These are phyloP conservation scores for Leptodactylus fallax DNA, from an alignment of 2,797 vertebrate species.

Conservation along the genomic window DNA sequence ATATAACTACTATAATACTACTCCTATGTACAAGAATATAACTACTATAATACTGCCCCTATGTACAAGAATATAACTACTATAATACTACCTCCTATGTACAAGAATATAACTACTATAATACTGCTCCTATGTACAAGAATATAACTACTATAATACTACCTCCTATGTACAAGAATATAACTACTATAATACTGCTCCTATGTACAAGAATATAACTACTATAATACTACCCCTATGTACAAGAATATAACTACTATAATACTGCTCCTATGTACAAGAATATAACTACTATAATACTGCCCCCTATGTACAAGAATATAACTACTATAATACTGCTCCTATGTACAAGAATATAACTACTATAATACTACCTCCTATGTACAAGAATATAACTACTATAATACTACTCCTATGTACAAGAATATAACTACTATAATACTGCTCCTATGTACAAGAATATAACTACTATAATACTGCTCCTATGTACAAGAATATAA, in stretches of 20 bases:
- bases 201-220: neutral
- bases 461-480: neutral
- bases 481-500: conserved; percentile 13
- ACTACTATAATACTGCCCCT: neutral
- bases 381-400: conserved; percentile 9
- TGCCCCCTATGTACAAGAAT: conserved; percentile 3
- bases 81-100: neutral
- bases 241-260: conserved; percentile 11
- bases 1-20: neutral
- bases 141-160: conserved; percentile 13
- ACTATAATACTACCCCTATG: conserved; percentile 1
- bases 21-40: neutral
- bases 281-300: conserved; percentile 15
- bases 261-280: neutral
- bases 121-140: neutral
- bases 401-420: neutral
- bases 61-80: conserved; percentile 6
- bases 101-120: conserved; percentile 3
- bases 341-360: neutral
- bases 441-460: conserved; percentile 1
- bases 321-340: conserved; percentile 1
- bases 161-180: too few species aligned
- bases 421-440: conserved; percentile 15
- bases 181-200: too few species aligned
- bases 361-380: conserved; percentile 8